Base-by-base conservation (phyloP, 2,888 invertebrate species). In the Linhomoeus sp. region DNA sequence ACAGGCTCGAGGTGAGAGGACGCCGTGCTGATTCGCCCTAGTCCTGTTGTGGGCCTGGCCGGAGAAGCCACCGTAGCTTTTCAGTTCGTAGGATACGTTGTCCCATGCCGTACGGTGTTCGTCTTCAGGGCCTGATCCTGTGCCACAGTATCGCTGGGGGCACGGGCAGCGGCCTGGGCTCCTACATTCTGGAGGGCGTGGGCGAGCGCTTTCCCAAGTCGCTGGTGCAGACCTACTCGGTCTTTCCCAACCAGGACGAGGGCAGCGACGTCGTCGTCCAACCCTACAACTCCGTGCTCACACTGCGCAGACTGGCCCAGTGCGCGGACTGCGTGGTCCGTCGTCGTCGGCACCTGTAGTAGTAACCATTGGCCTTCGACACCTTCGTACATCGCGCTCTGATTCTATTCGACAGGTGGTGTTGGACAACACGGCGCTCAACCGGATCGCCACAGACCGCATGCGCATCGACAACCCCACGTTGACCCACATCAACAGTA, bases 141-240 rank as follows among this genome's bases (percentile, higher is more conserved):
- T 94, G 94, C 59, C 97, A 99, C 70, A 94, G 92, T 5, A 94
- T 97, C 66, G 94, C 94, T 45, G 97, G 97, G 42, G 97, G 97
- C 46, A 97, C 97, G 5, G 97, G 97, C 0, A 94, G 92, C 0
- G 97, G 97, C 20, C 86, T 99, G 82, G 97, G 97, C 3, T 97
- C 94, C 0, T 88, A 67, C 50, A 57, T 73, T 36, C 56, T 73
- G 45, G 71, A 72, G 56, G 59, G 63, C 49, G 54, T 72, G 2
- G 66, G 68, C 54, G 72, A 72, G 56, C 62, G 67, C 55, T 97
- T 87, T 69, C 92, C 94, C 0, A 97, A 97, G 67, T 94, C 94
- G 66, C 70, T 97, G 35, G 82, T 97, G 36, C 86, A 97, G 70
- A 92, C 94, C 0, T 99, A 94, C 69, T 94, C 92, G 62, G 94